Evolutionary conservation across 2,797 vertebrate genomes (phyloP).

Genomic region (Sebastes trivittatus): DNA sequence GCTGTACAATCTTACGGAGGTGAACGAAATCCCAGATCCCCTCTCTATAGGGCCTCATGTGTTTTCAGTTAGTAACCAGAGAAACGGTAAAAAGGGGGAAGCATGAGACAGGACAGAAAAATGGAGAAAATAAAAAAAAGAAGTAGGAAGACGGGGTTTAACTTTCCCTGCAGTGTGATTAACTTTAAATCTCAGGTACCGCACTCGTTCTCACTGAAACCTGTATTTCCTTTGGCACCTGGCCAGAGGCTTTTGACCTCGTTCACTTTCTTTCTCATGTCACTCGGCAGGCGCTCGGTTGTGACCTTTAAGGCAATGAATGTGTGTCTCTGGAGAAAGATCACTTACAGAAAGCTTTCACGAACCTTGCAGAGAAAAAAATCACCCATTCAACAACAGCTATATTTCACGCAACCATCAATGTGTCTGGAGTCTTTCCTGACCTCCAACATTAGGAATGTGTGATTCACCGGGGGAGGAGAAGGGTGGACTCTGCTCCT

Average conservation of each 20-base stretch:
- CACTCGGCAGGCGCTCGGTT: slow-evolving; percentile 21
- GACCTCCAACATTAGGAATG: slow-evolving; percentile 68
- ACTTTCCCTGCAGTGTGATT: slow-evolving; percentile 32
- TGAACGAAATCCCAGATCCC: background rate
- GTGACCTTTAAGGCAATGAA: slow-evolving; percentile 57
- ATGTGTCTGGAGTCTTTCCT: slow-evolving; percentile 43
- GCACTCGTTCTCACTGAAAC: slow-evolving; percentile 26
- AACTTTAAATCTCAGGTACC: slow-evolving; percentile 47
- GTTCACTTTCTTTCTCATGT: slow-evolving; percentile 42
- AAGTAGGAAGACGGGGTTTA: slow-evolving; percentile 11
- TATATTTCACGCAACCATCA: slow-evolving; percentile 52
- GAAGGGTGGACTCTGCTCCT: slow-evolving; percentile 28
- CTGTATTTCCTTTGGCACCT: slow-evolving; percentile 57
- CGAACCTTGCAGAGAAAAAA: slow-evolving; percentile 41
- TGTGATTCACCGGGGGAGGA: slow-evolving; percentile 53
- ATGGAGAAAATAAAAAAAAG: background rate
- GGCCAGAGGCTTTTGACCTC: slow-evolving; percentile 64
- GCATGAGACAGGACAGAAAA: slow-evolving; percentile 22
- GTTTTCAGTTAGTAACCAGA: slow-evolving; percentile 46
- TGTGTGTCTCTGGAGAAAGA: slow-evolving; percentile 44
- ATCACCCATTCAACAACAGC: slow-evolving; percentile 32
- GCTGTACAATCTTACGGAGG: background rate
- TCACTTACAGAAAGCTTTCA: slow-evolving; percentile 42
- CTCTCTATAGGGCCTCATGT: slow-evolving; percentile 6
- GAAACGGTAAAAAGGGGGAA: slow-evolving; percentile 13